Conservation (phyloP, 2,888 invertebrate genomes). For the Lepidocyrtinus sp. region DNA sequence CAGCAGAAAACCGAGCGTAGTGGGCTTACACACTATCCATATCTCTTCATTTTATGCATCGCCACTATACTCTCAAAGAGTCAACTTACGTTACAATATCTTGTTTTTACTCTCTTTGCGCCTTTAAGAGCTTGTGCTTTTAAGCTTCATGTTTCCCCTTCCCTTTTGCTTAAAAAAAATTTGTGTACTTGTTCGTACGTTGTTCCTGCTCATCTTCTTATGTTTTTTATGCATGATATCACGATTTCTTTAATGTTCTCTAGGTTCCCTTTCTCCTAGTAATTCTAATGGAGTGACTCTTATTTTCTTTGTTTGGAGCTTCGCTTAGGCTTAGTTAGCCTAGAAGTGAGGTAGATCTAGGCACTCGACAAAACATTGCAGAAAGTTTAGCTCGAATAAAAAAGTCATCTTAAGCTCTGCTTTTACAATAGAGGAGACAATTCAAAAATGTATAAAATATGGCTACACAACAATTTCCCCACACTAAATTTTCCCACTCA, state of each 20-base stretch:
- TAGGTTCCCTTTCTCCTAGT: neutral
- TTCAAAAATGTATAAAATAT: too few species aligned
- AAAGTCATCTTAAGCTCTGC: neutral
- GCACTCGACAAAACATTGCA: too few species aligned
- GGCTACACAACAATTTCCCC: too few species aligned
- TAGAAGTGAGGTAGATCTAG: too few species aligned
- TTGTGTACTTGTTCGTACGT: neutral
- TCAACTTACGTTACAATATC: neutral
- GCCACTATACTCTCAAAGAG: neutral
- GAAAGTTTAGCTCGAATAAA: conserved; percentile 3
- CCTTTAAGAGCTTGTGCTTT: conserved; percentile 4
- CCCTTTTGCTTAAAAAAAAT: neutral
- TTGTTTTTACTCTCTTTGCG: neutral
- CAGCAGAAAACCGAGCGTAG: too few species aligned
- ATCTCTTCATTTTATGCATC: neutral
- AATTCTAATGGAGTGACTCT: conserved; percentile 12
- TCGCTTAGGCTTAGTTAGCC: conserved; percentile 10
- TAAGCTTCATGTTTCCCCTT: conserved; percentile 5
- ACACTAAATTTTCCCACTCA: too few species aligned
- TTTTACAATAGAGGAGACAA: too few species aligned
- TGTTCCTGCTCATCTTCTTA: neutral
- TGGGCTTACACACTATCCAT: neutral
- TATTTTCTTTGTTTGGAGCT: too few species aligned
- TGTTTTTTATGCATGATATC: conserved; percentile 12
- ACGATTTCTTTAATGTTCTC: conserved; percentile 15